Percentiles rank a stretch among this genome's conserved stretches.
These are phyloP conservation scores for Loxodonta africana DNA, from an alignment of 2,113 vertebrate species.

Conservation along the genomic window DNA sequence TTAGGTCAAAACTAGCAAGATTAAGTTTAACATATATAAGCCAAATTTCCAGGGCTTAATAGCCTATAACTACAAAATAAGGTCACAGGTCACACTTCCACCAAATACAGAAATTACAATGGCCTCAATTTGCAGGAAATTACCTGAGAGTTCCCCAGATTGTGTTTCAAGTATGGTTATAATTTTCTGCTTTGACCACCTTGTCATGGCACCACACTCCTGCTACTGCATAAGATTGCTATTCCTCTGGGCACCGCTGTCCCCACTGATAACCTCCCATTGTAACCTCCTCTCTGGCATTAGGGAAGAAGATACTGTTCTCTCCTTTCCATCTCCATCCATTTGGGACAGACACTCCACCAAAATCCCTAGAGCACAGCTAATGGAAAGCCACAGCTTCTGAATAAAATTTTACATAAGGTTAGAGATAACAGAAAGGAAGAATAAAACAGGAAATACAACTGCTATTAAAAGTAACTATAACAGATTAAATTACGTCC, in stretches of 20 bases:
- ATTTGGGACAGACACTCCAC: neutral
- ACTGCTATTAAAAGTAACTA: neutral
- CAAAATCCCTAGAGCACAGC: neutral
- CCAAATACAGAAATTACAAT: neutral
- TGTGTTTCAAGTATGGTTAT: neutral
- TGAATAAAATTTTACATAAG: slow-evolving; percentile 47
- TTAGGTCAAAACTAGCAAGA: neutral
- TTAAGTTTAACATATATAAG: neutral
- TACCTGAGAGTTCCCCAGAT: neutral
- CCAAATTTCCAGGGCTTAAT: neutral
- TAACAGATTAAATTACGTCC: no score
- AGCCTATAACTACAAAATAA: slow-evolving; percentile 2
- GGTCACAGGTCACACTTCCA: neutral
- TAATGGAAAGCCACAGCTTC: slow-evolving; percentile 16
- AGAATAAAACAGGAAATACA: slow-evolving; percentile 1
- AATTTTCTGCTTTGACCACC: neutral
- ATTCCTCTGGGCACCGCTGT: neutral
- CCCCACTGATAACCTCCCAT: neutral
- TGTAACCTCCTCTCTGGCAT: neutral
- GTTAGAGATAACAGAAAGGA: slow-evolving; percentile 29
- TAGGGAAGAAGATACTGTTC: neutral
- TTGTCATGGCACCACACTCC: neutral
- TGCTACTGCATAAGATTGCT: neutral
- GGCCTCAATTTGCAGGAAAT: neutral
- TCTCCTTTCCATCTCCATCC: neutral